phyloP scores from a whole-genome alignment of 2,888 invertebrate species.

The Drosophila limbata region DNA sequence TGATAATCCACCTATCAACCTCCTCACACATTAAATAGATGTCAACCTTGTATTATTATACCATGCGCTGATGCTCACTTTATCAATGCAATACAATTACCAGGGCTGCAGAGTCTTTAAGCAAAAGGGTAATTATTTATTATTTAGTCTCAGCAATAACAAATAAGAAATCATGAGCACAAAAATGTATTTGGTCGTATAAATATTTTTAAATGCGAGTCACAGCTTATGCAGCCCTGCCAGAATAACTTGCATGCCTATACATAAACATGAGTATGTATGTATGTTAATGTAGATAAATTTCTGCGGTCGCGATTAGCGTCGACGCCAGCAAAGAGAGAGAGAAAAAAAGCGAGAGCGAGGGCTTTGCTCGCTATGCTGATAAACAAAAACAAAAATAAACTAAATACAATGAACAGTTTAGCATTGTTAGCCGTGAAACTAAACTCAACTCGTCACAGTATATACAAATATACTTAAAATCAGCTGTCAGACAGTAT shows the following conservation, averaged over 20 bases:
- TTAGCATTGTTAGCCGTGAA: background rate
- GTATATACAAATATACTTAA: slow-evolving; percentile 22
- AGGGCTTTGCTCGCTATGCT: slow-evolving; percentile 20
- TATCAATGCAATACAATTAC: background rate
- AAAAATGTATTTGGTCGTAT: too few relatives aligned
- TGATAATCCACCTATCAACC: background rate
- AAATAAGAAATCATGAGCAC: too few relatives aligned
- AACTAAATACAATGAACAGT: slow-evolving; percentile 3
- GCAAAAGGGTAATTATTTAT: too few relatives aligned
- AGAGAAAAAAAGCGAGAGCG: background rate
- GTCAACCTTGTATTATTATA: slow-evolving; percentile 1
- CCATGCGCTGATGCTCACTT: slow-evolving; percentile 1
- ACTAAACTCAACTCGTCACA: slow-evolving; percentile 26
- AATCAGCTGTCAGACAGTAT: slow-evolving; percentile 43
- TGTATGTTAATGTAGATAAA: background rate
- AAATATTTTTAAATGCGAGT: background rate
- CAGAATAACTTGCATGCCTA: background rate
- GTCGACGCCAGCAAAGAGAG: background rate
- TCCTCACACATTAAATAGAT: too few relatives aligned
- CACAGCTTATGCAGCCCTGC: slow-evolving; percentile 31
- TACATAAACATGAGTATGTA: background rate
- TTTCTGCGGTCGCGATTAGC: background rate
- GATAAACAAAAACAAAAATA: slow-evolving; percentile 5
- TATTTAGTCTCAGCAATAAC: too few relatives aligned
- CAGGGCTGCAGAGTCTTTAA: slow-evolving; percentile 14